Evolutionary conservation across 2,888 invertebrate species (phyloP).

Genomic region (Microdon myrmicae): DNA sequence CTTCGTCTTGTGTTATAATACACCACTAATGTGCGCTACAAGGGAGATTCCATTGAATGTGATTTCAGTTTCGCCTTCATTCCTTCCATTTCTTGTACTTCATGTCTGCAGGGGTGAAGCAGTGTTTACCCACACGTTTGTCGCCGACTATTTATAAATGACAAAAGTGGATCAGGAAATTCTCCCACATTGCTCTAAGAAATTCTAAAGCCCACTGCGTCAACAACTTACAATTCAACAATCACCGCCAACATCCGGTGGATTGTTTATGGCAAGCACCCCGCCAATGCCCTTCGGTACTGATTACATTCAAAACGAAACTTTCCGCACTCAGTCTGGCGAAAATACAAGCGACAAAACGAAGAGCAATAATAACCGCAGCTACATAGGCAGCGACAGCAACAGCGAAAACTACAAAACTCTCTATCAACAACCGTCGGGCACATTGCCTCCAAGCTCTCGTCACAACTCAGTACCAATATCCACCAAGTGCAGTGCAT

Average conservation of each 20-base stretch:
- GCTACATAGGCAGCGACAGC: slow-evolving; percentile 9
- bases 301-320: slow-evolving; percentile 50
- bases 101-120: too few species aligned
- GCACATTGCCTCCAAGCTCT: slow-evolving; percentile 25
- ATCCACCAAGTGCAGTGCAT: slow-evolving; percentile 19
- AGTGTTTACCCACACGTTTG: too few species aligned
- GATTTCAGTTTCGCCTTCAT: too few species aligned
- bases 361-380: slow-evolving; percentile 5
- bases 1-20: too few species aligned
- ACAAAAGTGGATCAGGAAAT: too few species aligned
- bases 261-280: slow-evolving; percentile 48
- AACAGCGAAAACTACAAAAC: slow-evolving; percentile 9
- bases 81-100: too few species aligned
- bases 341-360: slow-evolving; percentile 10
- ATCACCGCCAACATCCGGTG: slow-evolving; percentile 48
- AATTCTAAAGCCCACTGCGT: too few species aligned
- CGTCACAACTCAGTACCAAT: slow-evolving; percentile 7
- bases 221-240: too few species aligned
- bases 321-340: slow-evolving; percentile 48
- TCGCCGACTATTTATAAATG: too few species aligned
- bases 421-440: slow-evolving; percentile 28
- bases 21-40: too few species aligned
- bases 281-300: slow-evolving; percentile 40
- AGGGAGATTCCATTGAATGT: too few species aligned
- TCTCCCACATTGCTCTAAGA: too few species aligned